Percentiles rank a stretch among this genome's conserved stretches.
phyloP scores from a whole-genome alignment of 2,888 invertebrate species.

The Andrena dorsata region DNA sequence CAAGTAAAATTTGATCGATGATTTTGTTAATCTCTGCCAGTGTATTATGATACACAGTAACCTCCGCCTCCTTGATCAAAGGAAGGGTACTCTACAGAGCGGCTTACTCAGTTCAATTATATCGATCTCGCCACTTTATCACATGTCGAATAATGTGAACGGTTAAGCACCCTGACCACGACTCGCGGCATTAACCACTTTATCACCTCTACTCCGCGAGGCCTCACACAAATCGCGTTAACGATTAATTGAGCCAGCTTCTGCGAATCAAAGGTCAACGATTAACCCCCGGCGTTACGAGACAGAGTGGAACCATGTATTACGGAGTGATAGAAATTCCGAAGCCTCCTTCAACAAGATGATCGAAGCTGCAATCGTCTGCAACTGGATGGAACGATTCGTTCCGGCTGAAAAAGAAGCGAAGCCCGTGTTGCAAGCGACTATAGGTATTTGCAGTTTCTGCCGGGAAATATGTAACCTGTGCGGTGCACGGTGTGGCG shows the following conservation, averaged over 20 bases:
- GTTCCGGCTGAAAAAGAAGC: not conserved
- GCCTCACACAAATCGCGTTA: constrained; percentile 32
- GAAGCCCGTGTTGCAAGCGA: constrained; percentile 10
- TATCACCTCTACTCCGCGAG: constrained; percentile 25
- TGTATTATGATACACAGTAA: not conserved
- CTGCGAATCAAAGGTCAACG: not conserved
- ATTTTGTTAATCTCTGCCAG: not conserved
- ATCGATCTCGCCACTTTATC: constrained; percentile 39
- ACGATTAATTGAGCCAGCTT: constrained; percentile 30
- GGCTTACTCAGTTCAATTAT: constrained; percentile 23
- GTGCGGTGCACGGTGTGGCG: not conserved
- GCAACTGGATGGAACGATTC: constrained; percentile 29
- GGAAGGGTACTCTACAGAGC: not conserved
- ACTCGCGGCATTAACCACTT: constrained; percentile 34
- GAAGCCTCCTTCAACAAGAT: not conserved
- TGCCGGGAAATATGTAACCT: constrained; percentile 27
- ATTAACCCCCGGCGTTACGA: not conserved
- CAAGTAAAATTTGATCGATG: not conserved
- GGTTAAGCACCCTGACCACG: constrained; percentile 25
- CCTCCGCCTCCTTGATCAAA: constrained; percentile 21
- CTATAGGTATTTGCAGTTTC: constrained; percentile 34
- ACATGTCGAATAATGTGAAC: constrained; percentile 32
- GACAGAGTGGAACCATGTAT: no score
- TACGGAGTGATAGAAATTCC: no score
- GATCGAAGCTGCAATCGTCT: constrained; percentile 19